These are phyloP conservation scores for Calliopum simillimum DNA, from an alignment of 2,888 invertebrate species.

Conservation along the genomic window DNA sequence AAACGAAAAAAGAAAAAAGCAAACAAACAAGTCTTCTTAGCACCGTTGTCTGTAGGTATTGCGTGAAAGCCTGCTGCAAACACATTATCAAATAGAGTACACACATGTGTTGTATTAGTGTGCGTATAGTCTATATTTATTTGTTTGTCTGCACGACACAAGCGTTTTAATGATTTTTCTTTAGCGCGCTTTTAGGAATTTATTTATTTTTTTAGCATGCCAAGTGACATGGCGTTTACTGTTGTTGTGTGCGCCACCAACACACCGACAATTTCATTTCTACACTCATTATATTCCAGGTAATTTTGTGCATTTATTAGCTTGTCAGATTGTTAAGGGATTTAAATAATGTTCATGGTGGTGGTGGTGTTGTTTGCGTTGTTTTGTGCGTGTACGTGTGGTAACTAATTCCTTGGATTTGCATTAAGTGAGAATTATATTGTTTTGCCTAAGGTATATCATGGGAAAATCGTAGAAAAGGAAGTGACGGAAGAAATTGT, in stretches of 20 bases:
- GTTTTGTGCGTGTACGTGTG: conserved; percentile 7
- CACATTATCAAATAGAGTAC: too few species aligned
- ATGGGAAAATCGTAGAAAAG: too few species aligned
- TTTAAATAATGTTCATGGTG: background rate
- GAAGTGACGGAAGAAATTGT: too few species aligned
- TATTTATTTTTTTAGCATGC: conserved; percentile 10
- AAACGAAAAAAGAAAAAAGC: too few species aligned
- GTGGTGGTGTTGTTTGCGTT: background rate
- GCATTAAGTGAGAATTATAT: conserved; percentile 4
- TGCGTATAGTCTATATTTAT: background rate
- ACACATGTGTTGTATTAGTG: background rate
- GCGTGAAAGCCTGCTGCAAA: too few species aligned
- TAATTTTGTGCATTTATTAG: conserved; percentile 27
- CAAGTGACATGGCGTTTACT: background rate
- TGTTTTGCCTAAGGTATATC: background rate
- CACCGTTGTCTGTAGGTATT: too few species aligned
- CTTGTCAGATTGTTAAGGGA: conserved; percentile 21
- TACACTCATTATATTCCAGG: conserved; percentile 1
- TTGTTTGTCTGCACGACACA: too few species aligned
- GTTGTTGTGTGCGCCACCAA: too few species aligned
- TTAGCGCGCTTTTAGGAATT: conserved; percentile 11
- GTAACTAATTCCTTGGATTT: conserved; percentile 14
- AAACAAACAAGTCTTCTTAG: too few species aligned
- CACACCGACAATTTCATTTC: too few species aligned
- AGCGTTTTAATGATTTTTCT: conserved; percentile 15